These are phyloP conservation scores for Epicampocera succincta DNA, from an alignment of 2,888 invertebrate species.

Conservation along the genomic window DNA sequence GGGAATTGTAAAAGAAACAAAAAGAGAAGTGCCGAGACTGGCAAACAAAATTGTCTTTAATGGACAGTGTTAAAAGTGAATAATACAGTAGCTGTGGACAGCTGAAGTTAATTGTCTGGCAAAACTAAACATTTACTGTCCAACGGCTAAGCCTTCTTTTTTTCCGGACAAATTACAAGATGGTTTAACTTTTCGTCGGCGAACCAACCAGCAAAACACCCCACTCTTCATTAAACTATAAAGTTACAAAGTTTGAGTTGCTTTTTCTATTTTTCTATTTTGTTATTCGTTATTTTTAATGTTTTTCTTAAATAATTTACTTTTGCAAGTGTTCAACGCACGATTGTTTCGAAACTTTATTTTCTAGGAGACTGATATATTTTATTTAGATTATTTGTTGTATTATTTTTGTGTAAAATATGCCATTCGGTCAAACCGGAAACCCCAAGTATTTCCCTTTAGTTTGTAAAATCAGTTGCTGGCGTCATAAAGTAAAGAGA, in stretches of 20 bases:
- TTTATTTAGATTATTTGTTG: conserved; percentile 13
- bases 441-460: conserved; percentile 66
- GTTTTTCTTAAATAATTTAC: background rate
- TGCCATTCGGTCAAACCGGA: conserved; percentile 72
- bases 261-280: background rate
- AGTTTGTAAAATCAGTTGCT: conserved; percentile 56
- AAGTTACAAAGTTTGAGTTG: conserved; percentile 28
- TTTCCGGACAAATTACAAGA: conserved; percentile 42
- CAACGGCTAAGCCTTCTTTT: conserved; percentile 41
- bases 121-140: conserved; percentile 60
- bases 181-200: conserved; percentile 44
- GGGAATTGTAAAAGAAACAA: background rate
- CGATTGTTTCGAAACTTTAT: no score
- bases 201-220: conserved; percentile 3
- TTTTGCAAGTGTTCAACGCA: no score
- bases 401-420: conserved; percentile 66
- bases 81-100: conserved; percentile 64
- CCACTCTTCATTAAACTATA: conserved; percentile 13
- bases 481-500: conserved; percentile 61
- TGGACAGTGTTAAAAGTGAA: conserved; percentile 62
- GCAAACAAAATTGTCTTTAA: conserved; percentile 50
- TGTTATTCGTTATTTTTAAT: background rate
- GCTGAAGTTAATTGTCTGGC: conserved; percentile 69
- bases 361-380: background rate
- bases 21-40: background rate